Evolutionary conservation across 2,888 invertebrate species (phyloP).

Genomic region (Nomada flava): DNA sequence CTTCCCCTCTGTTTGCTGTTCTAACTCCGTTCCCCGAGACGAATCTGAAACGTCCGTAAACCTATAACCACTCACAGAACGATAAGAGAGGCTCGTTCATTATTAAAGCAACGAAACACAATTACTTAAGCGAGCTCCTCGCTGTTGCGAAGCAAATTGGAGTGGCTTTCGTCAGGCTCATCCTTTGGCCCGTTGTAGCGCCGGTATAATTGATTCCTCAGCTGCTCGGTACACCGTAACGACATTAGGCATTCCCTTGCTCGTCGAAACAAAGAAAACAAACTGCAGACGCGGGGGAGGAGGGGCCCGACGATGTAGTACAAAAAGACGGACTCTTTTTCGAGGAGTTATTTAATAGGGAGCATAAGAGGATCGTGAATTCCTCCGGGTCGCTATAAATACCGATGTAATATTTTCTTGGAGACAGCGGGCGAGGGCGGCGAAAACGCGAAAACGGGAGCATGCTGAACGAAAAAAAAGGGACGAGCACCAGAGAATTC

Average conservation of each 20-base stretch:
- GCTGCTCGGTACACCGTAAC: constrained; percentile 17
- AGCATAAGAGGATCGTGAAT: constrained; percentile 60
- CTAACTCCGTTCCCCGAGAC: background rate
- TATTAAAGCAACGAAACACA: constrained; percentile 63
- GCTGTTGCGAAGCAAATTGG: constrained; percentile 42
- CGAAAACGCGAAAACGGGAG: constrained; percentile 1
- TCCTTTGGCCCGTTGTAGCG: constrained; percentile 38
- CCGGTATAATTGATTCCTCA: constrained; percentile 63
- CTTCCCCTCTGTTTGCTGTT: background rate
- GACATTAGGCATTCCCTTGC: constrained; percentile 27
- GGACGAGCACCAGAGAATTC: background rate
- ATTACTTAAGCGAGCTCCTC: constrained; percentile 35
- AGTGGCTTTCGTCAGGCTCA: constrained; percentile 30
- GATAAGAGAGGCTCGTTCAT: constrained; percentile 50
- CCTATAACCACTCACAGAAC: constrained; percentile 20
- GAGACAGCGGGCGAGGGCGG: constrained; percentile 1
- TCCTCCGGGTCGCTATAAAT: constrained; percentile 57
- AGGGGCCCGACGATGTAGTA: background rate
- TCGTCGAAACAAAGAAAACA: constrained; percentile 1
- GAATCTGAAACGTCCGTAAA: background rate
- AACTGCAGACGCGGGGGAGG: background rate
- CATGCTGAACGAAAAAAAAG: constrained; percentile 51
- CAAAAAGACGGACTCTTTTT: constrained; percentile 44
- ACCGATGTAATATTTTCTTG: constrained; percentile 61
- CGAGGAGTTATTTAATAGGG: constrained; percentile 52